Base-by-base conservation (phyloP, 23 tunicate genomes). In the Ciona savignyi region DNA sequence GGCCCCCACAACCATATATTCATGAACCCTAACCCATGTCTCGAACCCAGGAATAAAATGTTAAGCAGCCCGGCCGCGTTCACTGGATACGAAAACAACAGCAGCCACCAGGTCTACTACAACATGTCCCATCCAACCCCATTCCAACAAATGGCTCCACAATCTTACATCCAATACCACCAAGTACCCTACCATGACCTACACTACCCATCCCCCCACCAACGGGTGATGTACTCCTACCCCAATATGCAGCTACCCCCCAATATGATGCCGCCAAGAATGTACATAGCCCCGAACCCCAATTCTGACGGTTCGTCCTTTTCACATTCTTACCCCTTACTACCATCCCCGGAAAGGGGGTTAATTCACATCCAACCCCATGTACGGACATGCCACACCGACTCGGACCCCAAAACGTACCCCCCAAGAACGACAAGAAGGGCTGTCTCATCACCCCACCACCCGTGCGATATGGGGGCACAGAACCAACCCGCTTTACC, bases 291-390 rank as follows among this genome's bases (percentile, higher is more conserved):
- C 1, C 26, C 68, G 1, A 31, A 48, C 69, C 24, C 6, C 2
- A 19, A 11, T 1, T 6, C 42, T 29, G 51, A 32, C 23, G 69
- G 78, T 49, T 31, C 64, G 51, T 73, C 85, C 2, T 25, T 74
- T 1, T 82, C 87, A 0, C 73, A 73, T 20, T 73, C 78, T 21
- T 81, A 73, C 51, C 86, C 78, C 25, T 74, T 74, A 68, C 63
- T 75, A 30, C 15, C 66, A 23, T 70, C 72, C 1, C 32, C 69
- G 1, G 60, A 42, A 1, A 1, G 29, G 19, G 70, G 35, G 25
- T 6, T 42, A 15, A 42, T 42, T 42, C 76, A 35, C 0, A 42
- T 42, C 15, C 56, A 42, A 15, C 56, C 9, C 15, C 76, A 70
- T 31, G 30, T 56, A 3, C 30, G 48, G 2, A 67, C 87, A 1